phyloP scores from a whole-genome alignment of 2,113 vertebrate genomes.

The Noturus placidus region DNA sequence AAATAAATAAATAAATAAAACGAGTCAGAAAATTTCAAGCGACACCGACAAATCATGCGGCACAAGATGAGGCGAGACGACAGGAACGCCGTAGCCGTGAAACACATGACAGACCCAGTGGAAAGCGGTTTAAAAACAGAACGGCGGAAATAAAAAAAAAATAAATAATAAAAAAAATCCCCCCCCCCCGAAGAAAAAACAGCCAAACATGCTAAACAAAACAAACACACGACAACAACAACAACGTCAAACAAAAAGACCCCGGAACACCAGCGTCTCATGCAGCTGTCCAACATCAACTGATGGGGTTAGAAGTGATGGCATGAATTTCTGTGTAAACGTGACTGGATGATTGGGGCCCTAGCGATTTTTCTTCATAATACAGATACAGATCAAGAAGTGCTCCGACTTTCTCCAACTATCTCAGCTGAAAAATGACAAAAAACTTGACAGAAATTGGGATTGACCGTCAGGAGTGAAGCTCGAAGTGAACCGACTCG shows the following conservation, averaged over 20 bases:
- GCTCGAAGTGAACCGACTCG: conserved; percentile 5
- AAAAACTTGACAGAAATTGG: conserved; percentile 70
- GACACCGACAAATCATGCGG: conserved; percentile 90
- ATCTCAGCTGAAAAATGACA: conserved; percentile 49
- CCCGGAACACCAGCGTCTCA: conserved; percentile 57
- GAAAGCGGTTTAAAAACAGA: conserved; percentile 27
- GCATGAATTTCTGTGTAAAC: conserved; percentile 97
- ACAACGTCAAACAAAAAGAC: background rate
- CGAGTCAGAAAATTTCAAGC: conserved; percentile 53
- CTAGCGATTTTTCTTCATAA: conserved; percentile 77
- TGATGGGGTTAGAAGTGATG: conserved; percentile 83
- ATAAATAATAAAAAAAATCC: conserved; percentile 50
- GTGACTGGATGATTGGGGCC: conserved; percentile 84
- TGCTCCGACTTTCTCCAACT: conserved; percentile 57
- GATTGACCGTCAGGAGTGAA: conserved; percentile 58
- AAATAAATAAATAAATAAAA: conserved; percentile 49
- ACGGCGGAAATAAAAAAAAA: conserved; percentile 19
- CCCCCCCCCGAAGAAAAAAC: conserved; percentile 40
- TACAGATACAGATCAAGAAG: conserved; percentile 59
- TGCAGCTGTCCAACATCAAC: conserved; percentile 77
- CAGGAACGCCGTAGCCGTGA: conserved; percentile 76
- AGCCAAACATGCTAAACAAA: conserved; percentile 49
- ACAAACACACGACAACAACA: background rate
- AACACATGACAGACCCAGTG: conserved; percentile 68
- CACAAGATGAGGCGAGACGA: conserved; percentile 86